A percentile compares a stretch with the other conserved stretches of the same genome.
Evolutionary conservation across 2,113 vertebrate species (phyloP).

Genomic region (Empidonax alnorum): DNA sequence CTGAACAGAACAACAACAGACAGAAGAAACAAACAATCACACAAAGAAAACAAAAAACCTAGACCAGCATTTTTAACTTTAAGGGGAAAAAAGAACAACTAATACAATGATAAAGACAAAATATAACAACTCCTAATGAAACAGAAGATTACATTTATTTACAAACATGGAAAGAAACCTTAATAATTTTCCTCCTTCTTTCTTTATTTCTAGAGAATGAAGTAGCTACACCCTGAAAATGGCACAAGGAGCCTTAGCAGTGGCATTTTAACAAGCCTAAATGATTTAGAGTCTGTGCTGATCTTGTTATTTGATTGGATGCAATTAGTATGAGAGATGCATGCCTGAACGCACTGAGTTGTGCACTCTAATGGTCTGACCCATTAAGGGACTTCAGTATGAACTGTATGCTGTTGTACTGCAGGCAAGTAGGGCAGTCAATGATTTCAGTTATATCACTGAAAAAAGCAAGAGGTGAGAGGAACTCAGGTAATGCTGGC

Average conservation of each 20-base stretch:
- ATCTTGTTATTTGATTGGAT: conserved; percentile 59
- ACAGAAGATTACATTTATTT: background rate
- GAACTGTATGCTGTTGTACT: background rate
- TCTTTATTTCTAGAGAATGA: conserved; percentile 49
- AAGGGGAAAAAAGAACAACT: background rate
- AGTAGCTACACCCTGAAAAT: conserved; percentile 18
- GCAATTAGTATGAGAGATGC: conserved; percentile 60
- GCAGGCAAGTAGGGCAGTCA: conserved; percentile 17
- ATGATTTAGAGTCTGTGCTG: conserved; percentile 45
- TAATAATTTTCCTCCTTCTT: background rate
- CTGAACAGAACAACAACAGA: background rate
- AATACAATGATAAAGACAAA: background rate
- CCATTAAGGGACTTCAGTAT: background rate
- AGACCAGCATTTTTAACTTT: background rate
- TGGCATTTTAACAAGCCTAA: conserved; percentile 64
- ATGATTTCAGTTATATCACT: conserved; percentile 15
- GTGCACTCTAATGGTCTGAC: conserved; percentile 29
- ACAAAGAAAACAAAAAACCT: fast-evolving
- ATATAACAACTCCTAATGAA: background rate
- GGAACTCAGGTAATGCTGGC: background rate
- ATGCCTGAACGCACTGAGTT: conserved; percentile 28
- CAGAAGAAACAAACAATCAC: background rate
- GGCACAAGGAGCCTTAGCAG: conserved; percentile 32
- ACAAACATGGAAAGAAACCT: background rate
- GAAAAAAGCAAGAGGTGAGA: conserved; percentile 23